phyloP scores from a whole-genome alignment of 2,797 vertebrate genomes.

The Sebastes umbrosus region DNA sequence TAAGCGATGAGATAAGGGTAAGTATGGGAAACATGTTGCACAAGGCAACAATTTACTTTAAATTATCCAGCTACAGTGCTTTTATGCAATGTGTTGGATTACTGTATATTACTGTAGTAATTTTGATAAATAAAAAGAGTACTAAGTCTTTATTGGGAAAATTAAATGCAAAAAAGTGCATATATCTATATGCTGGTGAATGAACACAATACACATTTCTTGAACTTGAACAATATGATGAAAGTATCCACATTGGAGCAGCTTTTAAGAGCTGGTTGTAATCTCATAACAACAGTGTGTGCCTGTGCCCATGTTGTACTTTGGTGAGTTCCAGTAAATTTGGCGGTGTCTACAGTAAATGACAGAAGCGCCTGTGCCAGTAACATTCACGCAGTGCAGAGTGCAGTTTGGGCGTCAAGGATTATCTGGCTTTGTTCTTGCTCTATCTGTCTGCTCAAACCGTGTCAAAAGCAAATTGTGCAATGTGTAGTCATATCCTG shows the following conservation, averaged over 20 bases:
- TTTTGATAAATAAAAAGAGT: background rate
- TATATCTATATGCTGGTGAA: background rate
- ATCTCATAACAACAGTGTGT: background rate
- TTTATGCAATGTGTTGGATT: background rate
- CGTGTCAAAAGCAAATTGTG: constrained; percentile 1
- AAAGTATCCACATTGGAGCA: background rate
- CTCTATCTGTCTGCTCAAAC: background rate
- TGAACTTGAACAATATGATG: background rate
- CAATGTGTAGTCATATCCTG: background rate
- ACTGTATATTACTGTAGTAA: background rate
- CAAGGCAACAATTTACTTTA: background rate
- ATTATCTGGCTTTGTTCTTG: constrained; percentile 21
- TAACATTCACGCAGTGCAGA: background rate
- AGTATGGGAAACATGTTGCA: background rate
- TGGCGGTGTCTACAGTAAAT: no score
- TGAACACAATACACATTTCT: background rate
- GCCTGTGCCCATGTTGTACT: background rate
- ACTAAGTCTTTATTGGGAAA: background rate
- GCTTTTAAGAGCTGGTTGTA: no score
- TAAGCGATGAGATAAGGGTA: background rate
- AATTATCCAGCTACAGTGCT: background rate
- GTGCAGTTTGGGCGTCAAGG: background rate
- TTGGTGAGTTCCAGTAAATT: background rate
- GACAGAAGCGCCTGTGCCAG: background rate
- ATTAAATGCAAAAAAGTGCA: background rate